phyloP scores from a whole-genome alignment of 2,113 vertebrate species.

The Marmota flaviventris region DNA sequence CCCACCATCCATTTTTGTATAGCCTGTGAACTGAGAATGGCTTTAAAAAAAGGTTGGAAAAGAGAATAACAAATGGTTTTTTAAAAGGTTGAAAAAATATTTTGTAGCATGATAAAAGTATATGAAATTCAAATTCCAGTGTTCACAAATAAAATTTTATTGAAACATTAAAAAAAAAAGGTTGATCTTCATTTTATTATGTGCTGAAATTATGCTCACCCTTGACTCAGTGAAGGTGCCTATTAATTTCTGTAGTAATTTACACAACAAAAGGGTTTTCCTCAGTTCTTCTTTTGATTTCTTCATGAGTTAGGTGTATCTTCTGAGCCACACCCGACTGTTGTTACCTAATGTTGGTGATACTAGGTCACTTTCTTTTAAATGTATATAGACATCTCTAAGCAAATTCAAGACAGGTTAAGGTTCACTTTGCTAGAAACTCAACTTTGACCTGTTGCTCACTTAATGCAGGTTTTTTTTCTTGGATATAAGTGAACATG shows the following conservation, averaged over 20 bases:
- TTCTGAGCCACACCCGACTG: slow-evolving; percentile 63
- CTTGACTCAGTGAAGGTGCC: slow-evolving; percentile 52
- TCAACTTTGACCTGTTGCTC: slow-evolving; percentile 41
- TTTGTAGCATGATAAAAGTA: slow-evolving; percentile 64
- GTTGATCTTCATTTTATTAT: slow-evolving; percentile 54
- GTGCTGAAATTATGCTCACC: slow-evolving; percentile 44
- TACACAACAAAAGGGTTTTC: slow-evolving; percentile 58
- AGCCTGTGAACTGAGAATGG: slow-evolving; percentile 46
- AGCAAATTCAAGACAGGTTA: slow-evolving; percentile 68
- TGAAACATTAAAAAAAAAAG: too few species aligned
- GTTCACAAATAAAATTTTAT: slow-evolving; percentile 74
- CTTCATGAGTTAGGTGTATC: not conserved
- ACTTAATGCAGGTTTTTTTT: not conserved
- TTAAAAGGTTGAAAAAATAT: slow-evolving; percentile 44
- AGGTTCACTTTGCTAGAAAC: slow-evolving; percentile 59
- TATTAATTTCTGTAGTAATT: slow-evolving; percentile 76
- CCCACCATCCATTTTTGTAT: slow-evolving; percentile 17
- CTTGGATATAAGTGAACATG: not conserved
- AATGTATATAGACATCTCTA: slow-evolving; percentile 51
- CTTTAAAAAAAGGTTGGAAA: slow-evolving; percentile 14
- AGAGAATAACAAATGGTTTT: slow-evolving; percentile 48
- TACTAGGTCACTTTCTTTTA: slow-evolving; percentile 65
- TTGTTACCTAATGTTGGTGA: slow-evolving; percentile 71
- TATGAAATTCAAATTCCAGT: slow-evolving; percentile 60
- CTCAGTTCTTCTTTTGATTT: slow-evolving; percentile 64